Percentiles rank a stretch among this genome's conserved stretches.
phyloP scores from a whole-genome alignment of 2,113 vertebrate species.

The Trogon melanurus region DNA sequence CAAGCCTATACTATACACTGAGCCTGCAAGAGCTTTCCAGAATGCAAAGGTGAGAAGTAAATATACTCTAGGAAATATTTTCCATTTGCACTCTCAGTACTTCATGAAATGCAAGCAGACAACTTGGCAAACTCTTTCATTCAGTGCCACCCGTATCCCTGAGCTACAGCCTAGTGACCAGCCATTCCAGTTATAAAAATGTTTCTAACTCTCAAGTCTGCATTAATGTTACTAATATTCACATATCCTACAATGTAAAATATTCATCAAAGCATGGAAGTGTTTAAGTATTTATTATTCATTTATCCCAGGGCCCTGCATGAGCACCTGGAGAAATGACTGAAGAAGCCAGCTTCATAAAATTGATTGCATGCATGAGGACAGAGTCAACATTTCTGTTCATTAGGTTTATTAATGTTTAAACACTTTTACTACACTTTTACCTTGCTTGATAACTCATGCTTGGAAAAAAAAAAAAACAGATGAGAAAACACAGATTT shows the following conservation, averaged over 20 bases:
- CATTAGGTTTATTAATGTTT: slow-evolving; percentile 14
- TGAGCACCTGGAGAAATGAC: slow-evolving; percentile 39
- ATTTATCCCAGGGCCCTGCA: slow-evolving; percentile 1
- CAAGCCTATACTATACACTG: not conserved
- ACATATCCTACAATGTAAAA: slow-evolving; percentile 74
- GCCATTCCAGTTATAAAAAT: slow-evolving; percentile 72
- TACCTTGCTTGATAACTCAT: not conserved
- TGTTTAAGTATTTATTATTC: slow-evolving; percentile 61
- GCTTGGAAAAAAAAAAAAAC: not conserved
- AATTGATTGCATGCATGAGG: not conserved
- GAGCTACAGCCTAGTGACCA: slow-evolving; percentile 79
- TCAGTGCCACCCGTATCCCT: not conserved
- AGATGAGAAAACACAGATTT: not conserved
- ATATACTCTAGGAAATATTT: not conserved
- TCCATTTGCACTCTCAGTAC: not conserved
- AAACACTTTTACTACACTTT: not conserved
- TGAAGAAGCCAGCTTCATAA: slow-evolving; percentile 34
- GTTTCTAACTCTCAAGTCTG: slow-evolving; percentile 60
- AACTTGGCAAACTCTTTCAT: not conserved
- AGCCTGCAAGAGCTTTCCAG: not conserved
- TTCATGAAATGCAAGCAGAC: not conserved
- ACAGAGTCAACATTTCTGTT: not conserved
- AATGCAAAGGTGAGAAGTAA: not conserved
- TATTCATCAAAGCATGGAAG: slow-evolving; percentile 57
- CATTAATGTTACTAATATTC: slow-evolving; percentile 74